phyloP scores from a whole-genome alignment of 53 echinoderm and acorn worm genomes.

The Zoroaster sp. region DNA sequence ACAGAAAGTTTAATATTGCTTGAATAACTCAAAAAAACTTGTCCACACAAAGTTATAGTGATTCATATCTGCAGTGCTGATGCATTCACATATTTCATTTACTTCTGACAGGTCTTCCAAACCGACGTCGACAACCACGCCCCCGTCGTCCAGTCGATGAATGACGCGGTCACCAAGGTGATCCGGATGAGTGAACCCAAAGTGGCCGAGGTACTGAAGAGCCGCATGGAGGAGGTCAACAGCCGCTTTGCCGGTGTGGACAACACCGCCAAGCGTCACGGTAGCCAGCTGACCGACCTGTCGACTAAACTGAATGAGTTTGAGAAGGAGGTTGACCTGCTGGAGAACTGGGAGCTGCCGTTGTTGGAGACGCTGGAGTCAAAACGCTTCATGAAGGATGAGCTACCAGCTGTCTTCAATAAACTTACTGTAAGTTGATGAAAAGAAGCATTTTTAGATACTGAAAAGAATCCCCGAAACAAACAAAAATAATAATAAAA shows the following conservation, averaged over 20 bases:
- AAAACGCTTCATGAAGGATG: conserved; percentile 76
- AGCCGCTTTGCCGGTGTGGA: conserved; percentile 73
- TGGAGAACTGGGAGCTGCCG: conserved; percentile 97
- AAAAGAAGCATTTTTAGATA: too few relatives aligned
- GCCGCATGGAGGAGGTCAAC: conserved; percentile 78
- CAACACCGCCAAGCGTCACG: conserved; percentile 56
- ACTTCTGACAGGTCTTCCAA: conserved; percentile 73
- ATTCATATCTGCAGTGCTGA: too few relatives aligned
- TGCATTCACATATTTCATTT: neutral
- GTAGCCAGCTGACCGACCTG: conserved; percentile 67
- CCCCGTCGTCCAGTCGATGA: conserved; percentile 81
- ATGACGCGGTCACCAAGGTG: conserved; percentile 72
- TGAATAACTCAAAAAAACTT: too few relatives aligned
- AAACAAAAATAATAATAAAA: too few relatives aligned
- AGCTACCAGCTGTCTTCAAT: conserved; percentile 67
- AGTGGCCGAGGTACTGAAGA: conserved; percentile 72
- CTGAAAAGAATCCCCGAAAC: too few relatives aligned
- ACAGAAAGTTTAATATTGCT: neutral
- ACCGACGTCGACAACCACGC: conserved; percentile 94
- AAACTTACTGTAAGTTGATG: conserved; percentile 77
- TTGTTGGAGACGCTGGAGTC: conserved; percentile 79
- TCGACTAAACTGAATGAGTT: conserved; percentile 91
- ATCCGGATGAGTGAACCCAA: conserved; percentile 78
- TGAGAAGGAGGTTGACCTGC: conserved; percentile 79
- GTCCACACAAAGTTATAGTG: too few relatives aligned